Base-by-base conservation (phyloP, 1,140 invertebrate species). In the Drosophila chauvacae region DNA sequence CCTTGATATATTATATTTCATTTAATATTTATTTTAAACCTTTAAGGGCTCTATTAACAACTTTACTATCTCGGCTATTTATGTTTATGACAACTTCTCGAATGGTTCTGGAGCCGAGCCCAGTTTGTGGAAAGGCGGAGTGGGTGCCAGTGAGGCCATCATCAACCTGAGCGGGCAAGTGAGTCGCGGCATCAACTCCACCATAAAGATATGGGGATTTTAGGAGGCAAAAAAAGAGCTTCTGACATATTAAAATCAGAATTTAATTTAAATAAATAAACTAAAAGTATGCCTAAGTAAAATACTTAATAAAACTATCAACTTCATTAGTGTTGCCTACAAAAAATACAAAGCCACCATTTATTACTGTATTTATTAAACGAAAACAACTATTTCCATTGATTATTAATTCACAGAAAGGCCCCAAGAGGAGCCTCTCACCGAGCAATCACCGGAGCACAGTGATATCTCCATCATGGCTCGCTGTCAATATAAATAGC, bases 191-290 rank as follows among this genome's bases (percentile, higher is more conserved):
- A 14, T 92, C 3, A 80, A 92, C 78, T 90, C 80, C 14, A 92
- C 91, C 28, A 60, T 92, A 7, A 81, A 91, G 64, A 75, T 92
- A 57, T 92, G 72, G 62, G 86, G 85, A n/a, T 9, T 20, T 37
- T 55, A 53, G 50, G 1, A 10, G 10, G 16, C 14, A 2, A 11
- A 30, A n/a, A 4, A 10, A 7, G 2, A 7, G 37, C 4, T 39
- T 14, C 1, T 23, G 0, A 23, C 5, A 30, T 30, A 30, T 30
- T 30, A 1, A 30, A 30, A 2, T 4, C 14, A 9, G 4, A n/a
- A 48, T 5, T 30, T 0, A 16, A 4, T 28, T 26, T 1, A n/a
- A n/a, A n/a, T 11, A 28, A 6, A 28, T 11, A 10, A 50, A 11
- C 4, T 28, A 11, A n/a, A n/a, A 50, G 3, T 10, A 4, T 11